Evolutionary conservation across 2,797 vertebrate genomes (phyloP), one percentile per base, ranked within the genome.

Genomic region (Alauda arvensis): DNA sequence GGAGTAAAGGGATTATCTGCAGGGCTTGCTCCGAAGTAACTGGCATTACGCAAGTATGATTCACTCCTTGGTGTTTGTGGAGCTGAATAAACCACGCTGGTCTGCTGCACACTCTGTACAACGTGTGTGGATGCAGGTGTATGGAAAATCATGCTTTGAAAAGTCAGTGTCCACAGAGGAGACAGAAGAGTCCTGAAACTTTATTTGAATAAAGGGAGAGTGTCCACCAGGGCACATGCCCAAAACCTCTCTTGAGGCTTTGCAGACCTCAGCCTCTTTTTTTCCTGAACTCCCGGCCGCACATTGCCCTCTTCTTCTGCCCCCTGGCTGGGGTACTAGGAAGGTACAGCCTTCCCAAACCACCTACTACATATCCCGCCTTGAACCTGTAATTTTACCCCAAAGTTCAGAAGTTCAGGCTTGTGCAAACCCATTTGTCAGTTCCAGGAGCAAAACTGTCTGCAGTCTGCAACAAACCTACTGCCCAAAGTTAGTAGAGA

Each of bases 281-380:
- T 28, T 53, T 46, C 24, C 33, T 7, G 23, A 70, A 46, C 15
- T 62, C 48, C 18, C 0, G 2, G 24, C 15, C 0, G 0, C 40
- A 24, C 0, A 2, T 53, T 40, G 40, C 24, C 10, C 15, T 61
- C 40, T 53, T 70, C 24, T 12, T n/a, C 46, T 53, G 8, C 24
- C 19, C 8, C 3, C 3, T 61, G 40, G 3, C 40, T 39, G 16
- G 62, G 29, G 33, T 28, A 33, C 48, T 8, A n/a, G 33, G 40
- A 80, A 53, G 28, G 48, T 53, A 8, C 48, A 46, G 15, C 48
- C 28, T n/a, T 61, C 40, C 33, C 0, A 1, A 62, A 29, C 10
- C 0, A 0, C 33, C 33, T 80, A 15, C 18, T 14, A 9, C 18
- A 15, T n/a, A 37, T 45, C 2, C 18, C 28, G 2, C 33, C 29